Conservation (phyloP, 2,888 invertebrate genomes). For the Brachypalpus laphriformis region DNA sequence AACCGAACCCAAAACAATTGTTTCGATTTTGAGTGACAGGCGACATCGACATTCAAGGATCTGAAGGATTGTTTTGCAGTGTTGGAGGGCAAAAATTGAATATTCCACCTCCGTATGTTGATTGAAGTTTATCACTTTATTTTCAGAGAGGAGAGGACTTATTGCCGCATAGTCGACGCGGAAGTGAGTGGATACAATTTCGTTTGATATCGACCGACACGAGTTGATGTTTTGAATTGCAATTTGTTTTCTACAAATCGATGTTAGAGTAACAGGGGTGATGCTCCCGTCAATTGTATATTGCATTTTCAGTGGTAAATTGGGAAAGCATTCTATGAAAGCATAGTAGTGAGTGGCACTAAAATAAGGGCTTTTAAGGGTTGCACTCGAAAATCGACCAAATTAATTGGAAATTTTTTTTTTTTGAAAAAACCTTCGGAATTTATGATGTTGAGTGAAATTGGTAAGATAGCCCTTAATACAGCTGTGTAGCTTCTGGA, state of each 20-base stretch:
- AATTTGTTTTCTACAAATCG: slow-evolving; percentile 1
- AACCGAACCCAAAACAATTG: background rate
- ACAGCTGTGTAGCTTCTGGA: too few species aligned
- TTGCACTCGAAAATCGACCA: too few species aligned
- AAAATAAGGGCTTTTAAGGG: background rate
- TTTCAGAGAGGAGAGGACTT: background rate
- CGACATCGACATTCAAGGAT: background rate
- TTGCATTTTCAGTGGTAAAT: background rate
- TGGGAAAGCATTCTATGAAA: background rate
- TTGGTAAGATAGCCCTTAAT: too few species aligned
- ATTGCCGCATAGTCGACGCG: background rate
- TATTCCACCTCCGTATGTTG: slow-evolving; percentile 2
- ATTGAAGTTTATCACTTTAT: slow-evolving; percentile 27
- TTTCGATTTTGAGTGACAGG: slow-evolving; percentile 17
- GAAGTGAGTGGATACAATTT: background rate
- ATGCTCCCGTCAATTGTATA: background rate
- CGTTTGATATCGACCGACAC: background rate
- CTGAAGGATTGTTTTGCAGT: background rate
- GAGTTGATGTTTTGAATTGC: background rate
- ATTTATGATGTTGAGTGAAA: too few species aligned
- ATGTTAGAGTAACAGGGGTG: background rate
- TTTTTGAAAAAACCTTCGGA: too few species aligned
- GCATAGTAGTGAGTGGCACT: background rate
- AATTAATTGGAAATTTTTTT: too few species aligned
- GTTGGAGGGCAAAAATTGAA: background rate